Evolutionary conservation across 2,888 invertebrate species (phyloP), one percentile per base, ranked within the genome.

Genomic region (Nomada ruficornis): DNA sequence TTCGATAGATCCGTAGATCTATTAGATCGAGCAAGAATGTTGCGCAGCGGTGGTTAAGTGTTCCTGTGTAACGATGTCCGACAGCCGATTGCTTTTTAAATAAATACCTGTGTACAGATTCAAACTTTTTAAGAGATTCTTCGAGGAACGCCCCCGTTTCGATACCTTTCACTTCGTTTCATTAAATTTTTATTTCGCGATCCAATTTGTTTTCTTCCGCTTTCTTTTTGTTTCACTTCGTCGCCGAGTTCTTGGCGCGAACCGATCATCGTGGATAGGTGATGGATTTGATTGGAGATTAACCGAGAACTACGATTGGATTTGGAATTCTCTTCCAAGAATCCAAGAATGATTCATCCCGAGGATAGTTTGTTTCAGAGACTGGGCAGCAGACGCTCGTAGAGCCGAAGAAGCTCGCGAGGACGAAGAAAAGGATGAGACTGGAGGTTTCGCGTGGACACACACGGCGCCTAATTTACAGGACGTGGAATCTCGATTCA

Each of bases 51-150:
- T 83, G 87, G 86, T 83, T 91, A 91, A 89, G 86, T 91, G 91
- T 91, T 83, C 79, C 89, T 89, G 90, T 92, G 90, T 91, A 90
- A 91, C 87, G 86, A 91, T 91, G 91, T 91, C 90, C 89, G 86
- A 87, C 88, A 88, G 84, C 84, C 86, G 80, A 90, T 87, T 86
- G 89, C 89, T 90, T 92, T 91, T 88, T 89, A 86, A 92, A 91
- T 91, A 91, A 91, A 92, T 87, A 91, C 86, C 87, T 89, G 88
- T 91, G 90, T 90, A 91, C 88, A 91, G 88, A 89, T 85, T 74
- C 73, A 72, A 73, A 64, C 57, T 36, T 63, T 73, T 70, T 54
- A 63, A 65, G 13, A 62, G 47, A 71, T 86, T 76, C 71, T 81
- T 86, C 78, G 80, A 77, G 67, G 54, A n/a, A 69, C 75, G 60